These are phyloP conservation scores for Crotalus viridis DNA, from an alignment of 2,113 vertebrate genomes.

Conservation along the genomic window DNA sequence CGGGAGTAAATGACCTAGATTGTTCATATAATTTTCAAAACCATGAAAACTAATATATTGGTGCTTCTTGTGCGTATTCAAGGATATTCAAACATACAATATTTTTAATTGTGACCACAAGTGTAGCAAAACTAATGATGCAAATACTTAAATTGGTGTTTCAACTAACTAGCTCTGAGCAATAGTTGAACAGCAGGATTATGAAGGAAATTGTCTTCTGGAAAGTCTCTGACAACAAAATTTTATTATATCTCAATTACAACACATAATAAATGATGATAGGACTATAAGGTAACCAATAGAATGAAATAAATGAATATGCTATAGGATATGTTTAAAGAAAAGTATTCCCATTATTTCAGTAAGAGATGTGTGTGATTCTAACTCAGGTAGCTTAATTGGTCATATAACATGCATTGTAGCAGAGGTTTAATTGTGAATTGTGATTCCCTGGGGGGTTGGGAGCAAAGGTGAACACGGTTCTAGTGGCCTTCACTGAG, in stretches of 20 bases:
- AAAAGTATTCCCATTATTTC: neutral
- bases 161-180: neutral
- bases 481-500: neutral
- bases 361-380: neutral
- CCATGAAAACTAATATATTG: neutral
- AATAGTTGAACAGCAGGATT: neutral
- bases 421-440: neutral
- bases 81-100: neutral
- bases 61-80: neutral
- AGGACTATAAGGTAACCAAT: neutral
- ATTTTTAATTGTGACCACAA: neutral
- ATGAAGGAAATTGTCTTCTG: neutral
- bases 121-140: neutral
- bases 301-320: neutral
- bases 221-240: neutral
- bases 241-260: neutral
- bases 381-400: neutral
- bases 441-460: neutral
- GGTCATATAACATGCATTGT: neutral
- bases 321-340: neutral
- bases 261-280: neutral
- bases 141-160: neutral
- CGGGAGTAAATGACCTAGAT: neutral
- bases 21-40: neutral
- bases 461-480: neutral